phyloP scores from a whole-genome alignment of 2,888 invertebrate species.

The Heliconius cydno region DNA sequence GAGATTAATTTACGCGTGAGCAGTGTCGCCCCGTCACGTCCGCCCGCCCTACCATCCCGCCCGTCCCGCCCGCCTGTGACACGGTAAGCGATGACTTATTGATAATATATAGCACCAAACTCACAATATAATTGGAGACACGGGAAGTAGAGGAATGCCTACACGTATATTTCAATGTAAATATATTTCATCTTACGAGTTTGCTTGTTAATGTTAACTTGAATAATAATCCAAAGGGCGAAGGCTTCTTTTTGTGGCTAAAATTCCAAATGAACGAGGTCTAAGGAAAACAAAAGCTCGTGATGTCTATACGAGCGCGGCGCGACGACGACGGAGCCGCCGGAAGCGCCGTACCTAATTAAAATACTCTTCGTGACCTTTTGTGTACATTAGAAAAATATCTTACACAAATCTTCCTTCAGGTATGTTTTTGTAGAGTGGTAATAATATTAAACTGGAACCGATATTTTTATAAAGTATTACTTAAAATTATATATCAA shows the following conservation, averaged over 20 bases:
- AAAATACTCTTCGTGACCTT: slow-evolving; percentile 20
- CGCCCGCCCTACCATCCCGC: neutral
- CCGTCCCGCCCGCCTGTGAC: neutral
- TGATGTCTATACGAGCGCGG: neutral
- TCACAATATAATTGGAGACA: neutral
- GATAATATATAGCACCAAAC: neutral
- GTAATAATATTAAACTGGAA: too few species aligned
- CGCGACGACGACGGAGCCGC: neutral
- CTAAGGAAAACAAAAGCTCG: slow-evolving; percentile 4
- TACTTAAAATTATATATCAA: too few species aligned
- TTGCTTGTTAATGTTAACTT: neutral
- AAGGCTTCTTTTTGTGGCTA: slow-evolving; percentile 2
- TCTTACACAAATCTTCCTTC: neutral
- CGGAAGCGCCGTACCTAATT: slow-evolving; percentile 16
- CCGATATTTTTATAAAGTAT: too few species aligned
- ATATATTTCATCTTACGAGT: neutral
- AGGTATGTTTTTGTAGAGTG: neutral
- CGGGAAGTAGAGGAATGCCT: neutral
- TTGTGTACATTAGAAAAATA: slow-evolving; percentile 9
- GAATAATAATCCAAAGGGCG: neutral
- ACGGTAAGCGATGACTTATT: slow-evolving; percentile 14
- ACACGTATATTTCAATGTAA: neutral
- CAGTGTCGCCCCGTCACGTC: neutral
- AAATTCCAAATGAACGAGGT: slow-evolving; percentile 18
- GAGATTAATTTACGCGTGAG: slow-evolving; percentile 23